Conservation (phyloP, 2,113 vertebrate genomes). For the Varanus komodoensis region DNA sequence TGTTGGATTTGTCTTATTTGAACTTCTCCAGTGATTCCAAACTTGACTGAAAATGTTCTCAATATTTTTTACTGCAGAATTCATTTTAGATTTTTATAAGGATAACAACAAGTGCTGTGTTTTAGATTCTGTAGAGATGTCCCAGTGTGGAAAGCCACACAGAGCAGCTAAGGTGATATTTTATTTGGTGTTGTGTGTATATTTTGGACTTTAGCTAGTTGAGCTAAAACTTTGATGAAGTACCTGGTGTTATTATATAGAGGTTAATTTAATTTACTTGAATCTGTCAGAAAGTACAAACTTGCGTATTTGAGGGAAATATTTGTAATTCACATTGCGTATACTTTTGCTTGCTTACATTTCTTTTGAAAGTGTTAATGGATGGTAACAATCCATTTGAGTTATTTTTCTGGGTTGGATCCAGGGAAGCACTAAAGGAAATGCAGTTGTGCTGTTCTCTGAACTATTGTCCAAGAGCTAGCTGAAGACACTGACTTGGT, state of each 20-base stretch:
- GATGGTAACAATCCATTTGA: background rate
- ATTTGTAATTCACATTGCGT: constrained; percentile 73
- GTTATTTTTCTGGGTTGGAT: background rate
- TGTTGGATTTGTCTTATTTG: constrained; percentile 30
- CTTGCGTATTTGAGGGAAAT: constrained; percentile 72
- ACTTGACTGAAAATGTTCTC: constrained; percentile 41
- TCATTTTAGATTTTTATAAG: constrained; percentile 68
- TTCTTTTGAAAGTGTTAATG: constrained; percentile 58
- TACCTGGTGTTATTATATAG: constrained; percentile 52
- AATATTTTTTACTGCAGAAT: constrained; percentile 64
- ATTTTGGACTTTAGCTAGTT: constrained; percentile 80
- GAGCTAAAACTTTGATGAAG: constrained; percentile 53
- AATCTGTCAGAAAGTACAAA: constrained; percentile 68
- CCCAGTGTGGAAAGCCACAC: constrained; percentile 54
- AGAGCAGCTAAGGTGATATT: constrained; percentile 59
- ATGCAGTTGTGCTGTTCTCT: background rate
- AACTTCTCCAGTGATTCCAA: constrained; percentile 70
- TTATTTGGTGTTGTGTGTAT: constrained; percentile 84
- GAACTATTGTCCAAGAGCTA: background rate
- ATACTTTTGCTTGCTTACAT: constrained; percentile 65
- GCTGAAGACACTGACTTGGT: no score
- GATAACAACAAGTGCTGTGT: constrained; percentile 69
- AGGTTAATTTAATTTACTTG: constrained; percentile 77
- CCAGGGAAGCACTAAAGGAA: background rate
- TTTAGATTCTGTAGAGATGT: constrained; percentile 55